Evolutionary conservation across 2,888 invertebrate genomes (phyloP).

Genomic region (Chelonus formosanus): DNA sequence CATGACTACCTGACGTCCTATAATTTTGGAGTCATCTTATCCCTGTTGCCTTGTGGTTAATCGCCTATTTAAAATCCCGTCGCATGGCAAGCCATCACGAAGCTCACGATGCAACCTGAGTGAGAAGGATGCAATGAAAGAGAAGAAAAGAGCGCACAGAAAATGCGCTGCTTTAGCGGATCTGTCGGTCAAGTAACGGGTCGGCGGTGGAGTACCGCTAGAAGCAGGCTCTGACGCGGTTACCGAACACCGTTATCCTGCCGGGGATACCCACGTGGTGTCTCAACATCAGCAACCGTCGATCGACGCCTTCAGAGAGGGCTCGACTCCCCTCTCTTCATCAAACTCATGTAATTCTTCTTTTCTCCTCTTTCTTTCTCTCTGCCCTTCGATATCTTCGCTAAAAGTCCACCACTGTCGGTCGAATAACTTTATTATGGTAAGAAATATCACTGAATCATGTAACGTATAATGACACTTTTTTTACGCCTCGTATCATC

Average conservation of each 20-base stretch:
- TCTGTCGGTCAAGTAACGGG: constrained; percentile 66
- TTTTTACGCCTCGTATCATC: constrained; percentile 27
- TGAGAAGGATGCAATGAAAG: constrained; percentile 17
- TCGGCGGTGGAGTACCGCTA: constrained; percentile 63
- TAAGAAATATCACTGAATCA: neutral
- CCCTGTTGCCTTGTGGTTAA: constrained; percentile 20
- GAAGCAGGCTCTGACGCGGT: constrained; percentile 61
- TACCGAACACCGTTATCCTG: constrained; percentile 61
- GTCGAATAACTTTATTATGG: neutral
- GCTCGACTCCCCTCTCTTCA: constrained; percentile 15
- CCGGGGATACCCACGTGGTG: constrained; percentile 54
- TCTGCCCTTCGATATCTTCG: constrained; percentile 1
- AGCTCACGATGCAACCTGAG: constrained; percentile 28
- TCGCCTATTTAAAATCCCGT: constrained; percentile 24
- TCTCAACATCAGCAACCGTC: constrained; percentile 50
- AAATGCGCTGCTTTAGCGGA: constrained; percentile 59
- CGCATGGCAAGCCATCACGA: constrained; percentile 29
- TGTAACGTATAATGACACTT: constrained; percentile 3
- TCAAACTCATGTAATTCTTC: constrained; percentile 18
- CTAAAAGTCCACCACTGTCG: neutral
- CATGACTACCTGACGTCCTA: neutral
- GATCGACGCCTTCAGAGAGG: constrained; percentile 31
- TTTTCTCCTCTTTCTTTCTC: constrained; percentile 15
- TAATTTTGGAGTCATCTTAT: constrained; percentile 15
- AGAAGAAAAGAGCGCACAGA: constrained; percentile 38